Percentiles rank a stretch among this genome's conserved stretches.
These are phyloP conservation scores for Apamea epomidion DNA, from an alignment of 2,888 invertebrate genomes.

Conservation along the genomic window DNA sequence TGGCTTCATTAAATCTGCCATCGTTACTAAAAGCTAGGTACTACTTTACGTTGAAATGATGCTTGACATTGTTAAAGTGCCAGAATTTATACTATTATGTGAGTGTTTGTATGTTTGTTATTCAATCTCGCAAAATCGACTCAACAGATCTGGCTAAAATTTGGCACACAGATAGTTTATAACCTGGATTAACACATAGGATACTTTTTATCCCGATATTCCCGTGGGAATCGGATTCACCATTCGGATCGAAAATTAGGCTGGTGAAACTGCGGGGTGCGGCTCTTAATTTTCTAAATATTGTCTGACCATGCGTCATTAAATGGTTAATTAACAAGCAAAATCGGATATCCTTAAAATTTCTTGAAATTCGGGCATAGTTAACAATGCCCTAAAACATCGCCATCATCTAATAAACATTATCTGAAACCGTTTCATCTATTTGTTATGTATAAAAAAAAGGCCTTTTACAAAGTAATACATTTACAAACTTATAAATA, in stretches of 20 bases:
- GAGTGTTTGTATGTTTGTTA: neutral
- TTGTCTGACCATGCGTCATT: neutral
- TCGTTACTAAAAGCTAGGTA: neutral
- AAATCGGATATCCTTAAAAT: neutral
- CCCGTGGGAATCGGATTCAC: neutral
- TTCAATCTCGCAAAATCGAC: too few species aligned
- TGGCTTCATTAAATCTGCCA: conserved; percentile 35
- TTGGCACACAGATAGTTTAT: neutral
- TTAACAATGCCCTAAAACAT: neutral
- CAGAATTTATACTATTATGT: neutral
- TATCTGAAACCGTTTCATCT: too few species aligned
- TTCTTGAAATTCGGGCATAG: neutral
- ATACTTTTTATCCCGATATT: neutral
- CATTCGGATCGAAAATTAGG: too few species aligned
- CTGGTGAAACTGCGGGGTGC: too few species aligned
- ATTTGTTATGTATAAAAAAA: neutral
- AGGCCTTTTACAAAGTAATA: too few species aligned
- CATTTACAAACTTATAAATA: too few species aligned
- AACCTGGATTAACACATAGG: neutral
- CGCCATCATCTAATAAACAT: neutral
- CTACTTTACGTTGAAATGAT: neutral
- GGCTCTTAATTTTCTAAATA: neutral
- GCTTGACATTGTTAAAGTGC: neutral
- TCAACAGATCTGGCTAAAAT: neutral
- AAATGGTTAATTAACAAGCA: neutral